Conservation (phyloP, 2,113 vertebrate species). For the Eolophus roseicapilla region DNA sequence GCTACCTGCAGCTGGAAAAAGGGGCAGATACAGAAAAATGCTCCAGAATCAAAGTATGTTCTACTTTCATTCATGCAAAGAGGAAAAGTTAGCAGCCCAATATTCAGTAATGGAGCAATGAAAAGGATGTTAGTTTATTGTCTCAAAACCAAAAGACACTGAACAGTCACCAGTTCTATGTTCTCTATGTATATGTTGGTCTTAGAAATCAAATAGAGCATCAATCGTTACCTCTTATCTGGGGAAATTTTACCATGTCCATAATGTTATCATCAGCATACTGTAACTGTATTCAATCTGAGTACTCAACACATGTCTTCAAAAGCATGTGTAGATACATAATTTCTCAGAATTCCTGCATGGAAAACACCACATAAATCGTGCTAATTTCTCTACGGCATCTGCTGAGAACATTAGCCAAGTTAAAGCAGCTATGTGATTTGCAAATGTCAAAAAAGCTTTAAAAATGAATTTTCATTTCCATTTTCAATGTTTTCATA, state of each 20-base stretch:
- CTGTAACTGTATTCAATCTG: background rate
- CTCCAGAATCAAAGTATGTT: background rate
- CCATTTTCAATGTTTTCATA: background rate
- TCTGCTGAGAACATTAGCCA: background rate
- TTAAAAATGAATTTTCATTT: background rate
- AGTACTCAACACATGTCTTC: background rate
- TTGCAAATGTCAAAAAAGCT: background rate
- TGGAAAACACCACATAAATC: slow-evolving; percentile 15
- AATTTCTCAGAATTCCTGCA: slow-evolving; percentile 9
- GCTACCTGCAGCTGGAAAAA: background rate
- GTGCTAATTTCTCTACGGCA: background rate
- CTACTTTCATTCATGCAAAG: background rate
- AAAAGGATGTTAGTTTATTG: background rate
- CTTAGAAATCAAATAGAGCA: background rate
- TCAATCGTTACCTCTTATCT: background rate
- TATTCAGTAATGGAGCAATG: background rate
- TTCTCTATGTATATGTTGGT: background rate
- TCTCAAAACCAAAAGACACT: background rate
- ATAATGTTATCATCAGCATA: background rate
- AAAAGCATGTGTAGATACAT: slow-evolving; percentile 9
- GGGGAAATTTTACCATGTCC: background rate
- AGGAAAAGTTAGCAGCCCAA: background rate
- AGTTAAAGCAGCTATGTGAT: background rate
- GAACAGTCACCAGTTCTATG: background rate
- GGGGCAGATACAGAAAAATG: background rate